phyloP scores from a whole-genome alignment of 53 echinoderm and acorn worm species.

The Holothuria leucospilota region DNA sequence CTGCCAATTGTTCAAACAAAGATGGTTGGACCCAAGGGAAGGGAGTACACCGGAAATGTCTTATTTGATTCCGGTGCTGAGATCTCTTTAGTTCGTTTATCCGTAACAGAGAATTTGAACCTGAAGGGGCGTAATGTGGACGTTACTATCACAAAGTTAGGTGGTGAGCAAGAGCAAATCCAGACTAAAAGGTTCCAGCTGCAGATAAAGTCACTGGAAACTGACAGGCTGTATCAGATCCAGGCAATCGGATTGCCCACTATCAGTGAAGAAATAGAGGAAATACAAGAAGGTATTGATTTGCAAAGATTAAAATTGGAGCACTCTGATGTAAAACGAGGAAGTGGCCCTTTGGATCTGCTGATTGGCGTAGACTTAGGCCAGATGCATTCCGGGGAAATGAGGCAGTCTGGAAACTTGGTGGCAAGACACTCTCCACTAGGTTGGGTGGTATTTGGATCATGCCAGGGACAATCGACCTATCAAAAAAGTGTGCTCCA shows the following conservation, averaged over 20 bases:
- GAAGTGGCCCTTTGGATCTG: constrained; percentile 46
- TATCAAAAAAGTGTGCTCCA: too few species aligned
- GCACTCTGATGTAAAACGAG: constrained; percentile 30
- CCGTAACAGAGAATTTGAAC: neutral
- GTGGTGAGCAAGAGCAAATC: too few species aligned
- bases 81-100: neutral
- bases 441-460: too few species aligned
- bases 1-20: too few species aligned
- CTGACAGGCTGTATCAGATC: neutral
- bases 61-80: neutral
- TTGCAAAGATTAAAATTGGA: constrained; percentile 34
- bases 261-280: constrained; percentile 63
- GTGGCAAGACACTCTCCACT: too few species aligned
- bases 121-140: neutral
- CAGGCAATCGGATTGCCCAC: constrained; percentile 46
- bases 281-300: constrained; percentile 13
- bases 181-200: neutral
- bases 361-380: constrained; percentile 47
- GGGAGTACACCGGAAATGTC: neutral
- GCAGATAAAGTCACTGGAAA: neutral
- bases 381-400: constrained; percentile 34
- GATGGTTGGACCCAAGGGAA: too few species aligned
- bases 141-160: too few species aligned
- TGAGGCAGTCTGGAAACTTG: neutral
- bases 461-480: too few species aligned